Conservation (phyloP, 2,888 invertebrate genomes). For the Apodemia hepburni region DNA sequence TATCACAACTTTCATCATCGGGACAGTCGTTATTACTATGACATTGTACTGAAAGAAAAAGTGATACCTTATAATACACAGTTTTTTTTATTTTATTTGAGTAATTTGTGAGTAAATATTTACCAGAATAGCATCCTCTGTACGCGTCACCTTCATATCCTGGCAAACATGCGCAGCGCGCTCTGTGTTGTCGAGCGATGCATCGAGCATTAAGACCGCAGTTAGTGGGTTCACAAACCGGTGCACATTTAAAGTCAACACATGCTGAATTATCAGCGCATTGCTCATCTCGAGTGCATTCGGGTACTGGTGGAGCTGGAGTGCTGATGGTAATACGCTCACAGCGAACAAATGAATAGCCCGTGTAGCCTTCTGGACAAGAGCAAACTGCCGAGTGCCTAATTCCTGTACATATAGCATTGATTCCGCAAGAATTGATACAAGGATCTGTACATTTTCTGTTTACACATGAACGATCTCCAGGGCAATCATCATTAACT, state of each 20-base stretch:
- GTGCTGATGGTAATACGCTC: conserved; percentile 53
- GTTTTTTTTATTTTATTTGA: neutral
- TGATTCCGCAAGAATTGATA: conserved; percentile 89
- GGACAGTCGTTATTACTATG: conserved; percentile 92
- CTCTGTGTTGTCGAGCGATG: conserved; percentile 88
- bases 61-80: conserved; percentile 1
- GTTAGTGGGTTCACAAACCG: conserved; percentile 86
- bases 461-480: conserved; percentile 89
- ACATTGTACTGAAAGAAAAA: conserved; percentile 85
- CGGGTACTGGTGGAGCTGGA: conserved; percentile 81
- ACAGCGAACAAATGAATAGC: conserved; percentile 89
- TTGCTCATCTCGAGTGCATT: conserved; percentile 88
- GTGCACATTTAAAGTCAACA: conserved; percentile 85
- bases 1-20: conserved; percentile 89
- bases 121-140: conserved; percentile 87
- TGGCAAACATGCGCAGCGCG: conserved; percentile 89
- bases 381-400: conserved; percentile 90
- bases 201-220: conserved; percentile 91
- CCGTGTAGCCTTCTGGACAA: conserved; percentile 88
- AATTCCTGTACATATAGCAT: conserved; percentile 88
- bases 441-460: conserved; percentile 93
- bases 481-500: conserved; percentile 91
- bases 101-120: conserved; percentile 14
- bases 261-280: conserved; percentile 93
- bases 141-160: conserved; percentile 93